Base-by-base conservation (phyloP, 1,140 invertebrate genomes). In the Macrostomum lignano region DNA sequence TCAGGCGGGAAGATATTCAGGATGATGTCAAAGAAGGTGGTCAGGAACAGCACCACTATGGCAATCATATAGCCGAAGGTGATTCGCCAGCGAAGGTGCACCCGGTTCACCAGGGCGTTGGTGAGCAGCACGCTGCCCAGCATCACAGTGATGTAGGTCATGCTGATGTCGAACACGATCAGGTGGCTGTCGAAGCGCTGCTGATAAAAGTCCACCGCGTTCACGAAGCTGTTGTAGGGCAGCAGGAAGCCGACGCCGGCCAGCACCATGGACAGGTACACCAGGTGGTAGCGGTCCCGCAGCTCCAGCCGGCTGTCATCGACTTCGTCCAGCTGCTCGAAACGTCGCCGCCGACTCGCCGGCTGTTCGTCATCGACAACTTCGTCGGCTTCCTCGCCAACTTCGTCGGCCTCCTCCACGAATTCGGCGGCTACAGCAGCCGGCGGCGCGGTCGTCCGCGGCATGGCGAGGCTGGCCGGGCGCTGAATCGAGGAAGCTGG, bases 191-290 rank as follows among this genome's bases (percentile, higher is more conserved):
- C 74, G 55, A 74, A 84, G 28, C 70, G 65, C 1, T 61, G 59
- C 63, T 79, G 72, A 57, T 76, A 79, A 47, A 74, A 79, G 55
- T 79, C 76, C 28, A 75, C 74, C 4, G 75, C 74, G 49, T 76
- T 75, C 38, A 79, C 74, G 49, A 79, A 79, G 47, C 74, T 76
- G 61, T 81, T 81, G 53, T 79, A 84, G 1, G 77, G 77, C 19
- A 84, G 57, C 7, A 84, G 63, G 46, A 82, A 82, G 13, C 76
- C 77, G 39, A 73, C 69, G n/a, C 77, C 77, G 22, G 74, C 74
- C 17, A 78, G 56, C 4, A 79, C 60, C 24, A 84, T 62, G 0
- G 73, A 68, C 31, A 75, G 47, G 47, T 77, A 79, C 3, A 32
- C 17, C 13, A 32, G 17, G 23, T 32, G n/a, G n/a, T n/a, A n/a